These are phyloP conservation scores for Silurus asotus DNA, from an alignment of 2,113 vertebrate species.

Conservation along the genomic window DNA sequence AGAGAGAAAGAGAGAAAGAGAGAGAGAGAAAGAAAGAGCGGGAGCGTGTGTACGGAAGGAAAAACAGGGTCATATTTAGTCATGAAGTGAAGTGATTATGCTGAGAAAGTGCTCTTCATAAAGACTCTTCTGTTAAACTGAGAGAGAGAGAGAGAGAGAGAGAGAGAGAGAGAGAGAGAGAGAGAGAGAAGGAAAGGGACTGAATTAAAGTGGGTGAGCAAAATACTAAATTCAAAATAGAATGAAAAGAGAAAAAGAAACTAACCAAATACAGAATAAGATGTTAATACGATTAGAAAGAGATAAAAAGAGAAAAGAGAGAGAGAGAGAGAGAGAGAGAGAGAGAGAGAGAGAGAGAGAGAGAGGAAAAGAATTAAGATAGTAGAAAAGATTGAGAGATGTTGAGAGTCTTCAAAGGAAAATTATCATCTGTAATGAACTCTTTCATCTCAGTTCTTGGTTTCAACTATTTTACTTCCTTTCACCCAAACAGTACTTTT, in stretches of 20 bases:
- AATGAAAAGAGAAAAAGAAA: background rate
- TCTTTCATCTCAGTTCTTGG: too few species aligned
- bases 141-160: conserved; percentile 11
- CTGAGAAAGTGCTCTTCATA: background rate
- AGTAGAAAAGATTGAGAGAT: too few species aligned
- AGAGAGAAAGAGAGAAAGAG: background rate
- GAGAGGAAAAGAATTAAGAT: background rate
- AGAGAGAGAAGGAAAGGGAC: background rate
- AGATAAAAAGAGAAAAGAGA: background rate
- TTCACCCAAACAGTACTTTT: too few species aligned
- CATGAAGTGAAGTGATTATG: conserved; percentile 15
- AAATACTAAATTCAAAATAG: background rate
- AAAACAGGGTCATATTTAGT: background rate
- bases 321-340: background rate
- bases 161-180: background rate
- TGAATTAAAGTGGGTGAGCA: background rate
- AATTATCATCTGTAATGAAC: too few species aligned
- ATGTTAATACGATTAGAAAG: too few species aligned
- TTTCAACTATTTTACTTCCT: too few species aligned
- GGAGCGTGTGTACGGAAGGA: background rate
- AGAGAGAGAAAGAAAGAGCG: background rate
- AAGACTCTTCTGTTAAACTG: conserved; percentile 64
- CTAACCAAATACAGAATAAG: background rate
- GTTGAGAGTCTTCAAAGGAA: too few species aligned
- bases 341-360: background rate